These are phyloP conservation scores for Artibeus lituratus DNA, from an alignment of 2,797 vertebrate genomes.

Conservation along the genomic window DNA sequence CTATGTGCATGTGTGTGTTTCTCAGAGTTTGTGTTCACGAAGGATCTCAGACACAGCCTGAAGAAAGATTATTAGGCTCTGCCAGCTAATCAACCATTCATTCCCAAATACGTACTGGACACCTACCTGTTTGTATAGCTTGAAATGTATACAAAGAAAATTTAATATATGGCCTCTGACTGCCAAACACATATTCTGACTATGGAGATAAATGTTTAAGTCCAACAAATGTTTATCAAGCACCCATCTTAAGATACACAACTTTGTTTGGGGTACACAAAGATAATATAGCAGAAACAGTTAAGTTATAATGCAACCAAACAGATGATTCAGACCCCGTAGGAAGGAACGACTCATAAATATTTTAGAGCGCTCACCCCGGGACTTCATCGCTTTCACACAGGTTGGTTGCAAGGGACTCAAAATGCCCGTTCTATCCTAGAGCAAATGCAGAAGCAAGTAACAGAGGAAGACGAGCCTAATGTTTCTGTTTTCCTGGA, in stretches of 20 bases:
- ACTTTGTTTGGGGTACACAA: background rate
- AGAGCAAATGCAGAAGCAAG: slow-evolving; percentile 1
- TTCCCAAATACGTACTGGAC: background rate
- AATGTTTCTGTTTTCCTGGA: background rate
- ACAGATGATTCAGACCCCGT: background rate
- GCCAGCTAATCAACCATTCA: background rate
- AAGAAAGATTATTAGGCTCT: background rate
- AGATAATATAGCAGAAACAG: background rate
- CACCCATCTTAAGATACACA: background rate
- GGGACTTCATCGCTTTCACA: background rate
- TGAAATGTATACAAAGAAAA: background rate
- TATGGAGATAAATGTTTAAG: background rate
- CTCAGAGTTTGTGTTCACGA: background rate
- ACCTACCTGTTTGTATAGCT: background rate
- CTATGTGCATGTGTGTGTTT: background rate
- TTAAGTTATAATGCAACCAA: background rate
- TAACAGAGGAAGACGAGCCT: background rate
- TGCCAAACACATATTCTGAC: background rate
- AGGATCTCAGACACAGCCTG: background rate
- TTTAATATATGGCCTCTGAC: background rate
- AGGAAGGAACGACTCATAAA: slow-evolving; percentile 19
- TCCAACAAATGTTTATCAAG: background rate
- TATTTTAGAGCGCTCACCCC: slow-evolving; percentile 19
- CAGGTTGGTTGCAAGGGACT: background rate
- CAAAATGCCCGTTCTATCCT: background rate